Conservation (phyloP, 2,888 invertebrate genomes). For the Gisinianus flammeolus region DNA sequence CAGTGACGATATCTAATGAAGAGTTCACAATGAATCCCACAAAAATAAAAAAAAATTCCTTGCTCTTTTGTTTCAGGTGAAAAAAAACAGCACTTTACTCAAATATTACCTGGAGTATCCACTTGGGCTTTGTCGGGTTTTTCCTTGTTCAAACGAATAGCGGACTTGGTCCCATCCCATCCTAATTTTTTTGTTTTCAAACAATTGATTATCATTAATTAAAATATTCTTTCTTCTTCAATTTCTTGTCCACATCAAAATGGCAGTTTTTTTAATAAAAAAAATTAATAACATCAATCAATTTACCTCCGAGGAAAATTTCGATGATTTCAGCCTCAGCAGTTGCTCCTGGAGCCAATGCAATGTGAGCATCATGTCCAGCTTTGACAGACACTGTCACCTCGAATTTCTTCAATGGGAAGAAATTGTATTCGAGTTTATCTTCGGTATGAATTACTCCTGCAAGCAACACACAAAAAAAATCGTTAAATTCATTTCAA, state of each 20-base stretch:
- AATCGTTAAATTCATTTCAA: background rate
- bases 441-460: slow-evolving; percentile 64
- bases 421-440: slow-evolving; percentile 68
- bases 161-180: slow-evolving; percentile 72
- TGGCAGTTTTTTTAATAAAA: too few relatives aligned
- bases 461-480: background rate
- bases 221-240: too few relatives aligned
- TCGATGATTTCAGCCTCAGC: slow-evolving; percentile 71
- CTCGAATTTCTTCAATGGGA: slow-evolving; percentile 66
- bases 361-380: slow-evolving; percentile 71
- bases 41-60: slow-evolving; percentile 63
- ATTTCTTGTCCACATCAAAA: too few relatives aligned
- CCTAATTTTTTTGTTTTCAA: too few relatives aligned
- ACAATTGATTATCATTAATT: too few relatives aligned
- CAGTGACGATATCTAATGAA: slow-evolving; percentile 67
- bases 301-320: slow-evolving; percentile 70
- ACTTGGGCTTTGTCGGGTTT: slow-evolving; percentile 70
- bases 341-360: slow-evolving; percentile 66
- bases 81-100: too few relatives aligned
- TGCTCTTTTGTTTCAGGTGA: too few relatives aligned
- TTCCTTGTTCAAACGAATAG: slow-evolving; percentile 70
- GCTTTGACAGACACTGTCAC: slow-evolving; percentile 69
- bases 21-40: slow-evolving; percentile 68
- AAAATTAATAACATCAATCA: too few relatives aligned
- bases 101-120: slow-evolving; percentile 66